Percentiles rank a stretch among this genome's conserved stretches.
Evolutionary conservation across 2,888 invertebrate species (phyloP).

Genomic region (Andrena marginata): DNA sequence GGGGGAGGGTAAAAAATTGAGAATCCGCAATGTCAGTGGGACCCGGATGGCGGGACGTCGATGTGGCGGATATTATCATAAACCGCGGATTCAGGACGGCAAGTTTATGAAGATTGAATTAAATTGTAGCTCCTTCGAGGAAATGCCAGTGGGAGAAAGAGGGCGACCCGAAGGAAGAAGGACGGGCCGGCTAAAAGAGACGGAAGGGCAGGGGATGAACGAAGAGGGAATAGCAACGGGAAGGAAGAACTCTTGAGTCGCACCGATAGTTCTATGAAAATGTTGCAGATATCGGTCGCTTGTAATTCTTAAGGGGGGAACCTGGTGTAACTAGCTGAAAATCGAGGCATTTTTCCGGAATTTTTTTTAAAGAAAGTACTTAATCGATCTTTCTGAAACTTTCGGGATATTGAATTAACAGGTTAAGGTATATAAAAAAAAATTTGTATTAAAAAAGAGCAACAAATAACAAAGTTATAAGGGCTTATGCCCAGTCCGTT

Average conservation of each 20-base stretch:
- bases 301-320: too few species aligned
- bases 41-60: constrained; percentile 27
- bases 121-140: constrained; percentile 57
- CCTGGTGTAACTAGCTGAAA: too few species aligned
- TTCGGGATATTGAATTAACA: too few species aligned
- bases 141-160: background rate
- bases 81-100: constrained; percentile 56
- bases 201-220: background rate
- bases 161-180: background rate
- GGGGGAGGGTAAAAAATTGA: constrained; percentile 6
- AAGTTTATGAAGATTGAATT: constrained; percentile 75
- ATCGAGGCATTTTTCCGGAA: too few species aligned
- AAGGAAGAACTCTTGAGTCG: background rate
- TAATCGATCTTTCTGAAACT: too few species aligned
- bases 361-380: too few species aligned
- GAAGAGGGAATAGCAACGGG: constrained; percentile 4
- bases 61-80: constrained; percentile 61
- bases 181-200: background rate
- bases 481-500: too few species aligned
- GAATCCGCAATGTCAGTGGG: constrained; percentile 57
- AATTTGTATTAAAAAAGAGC: too few species aligned
- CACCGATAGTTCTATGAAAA: background rate
- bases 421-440: too few species aligned
- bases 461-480: too few species aligned
- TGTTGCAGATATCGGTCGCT: background rate